Conservation (phyloP, 2,888 invertebrate genomes). For the Priocnemis perturbator region DNA sequence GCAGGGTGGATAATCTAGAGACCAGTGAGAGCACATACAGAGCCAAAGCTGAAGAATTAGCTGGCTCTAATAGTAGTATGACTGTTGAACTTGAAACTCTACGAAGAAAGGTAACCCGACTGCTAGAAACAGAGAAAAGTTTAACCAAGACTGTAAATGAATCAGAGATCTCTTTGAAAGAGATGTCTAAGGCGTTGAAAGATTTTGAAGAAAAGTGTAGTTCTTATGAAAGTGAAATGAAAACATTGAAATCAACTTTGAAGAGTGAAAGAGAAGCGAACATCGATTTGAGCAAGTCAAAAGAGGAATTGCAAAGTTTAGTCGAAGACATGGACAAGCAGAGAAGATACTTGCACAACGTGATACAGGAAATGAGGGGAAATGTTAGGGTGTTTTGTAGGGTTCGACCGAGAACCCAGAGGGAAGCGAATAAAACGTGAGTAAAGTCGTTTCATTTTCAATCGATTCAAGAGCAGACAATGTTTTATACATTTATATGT, state of each 20-base stretch:
- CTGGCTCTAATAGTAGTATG: constrained; percentile 74
- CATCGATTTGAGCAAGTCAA: constrained; percentile 59
- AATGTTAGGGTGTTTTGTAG: constrained; percentile 89
- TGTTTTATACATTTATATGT: background rate
- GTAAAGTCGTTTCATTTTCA: constrained; percentile 9
- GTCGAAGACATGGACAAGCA: constrained; percentile 77
- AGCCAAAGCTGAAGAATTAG: constrained; percentile 55
- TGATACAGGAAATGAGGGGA: constrained; percentile 86
- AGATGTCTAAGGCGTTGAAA: constrained; percentile 52
- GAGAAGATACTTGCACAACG: constrained; percentile 82
- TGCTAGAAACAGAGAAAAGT: constrained; percentile 73
- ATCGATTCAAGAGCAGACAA: too few species aligned
- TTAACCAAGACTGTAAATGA: constrained; percentile 66
- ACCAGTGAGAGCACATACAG: constrained; percentile 49
- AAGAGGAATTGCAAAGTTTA: constrained; percentile 76
- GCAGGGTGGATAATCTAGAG: constrained; percentile 50
- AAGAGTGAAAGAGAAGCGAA: constrained; percentile 48
- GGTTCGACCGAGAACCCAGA: constrained; percentile 82
- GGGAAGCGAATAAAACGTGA: constrained; percentile 77
- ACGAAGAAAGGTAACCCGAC: constrained; percentile 77
- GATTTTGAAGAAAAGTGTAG: constrained; percentile 77
- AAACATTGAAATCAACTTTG: constrained; percentile 65
- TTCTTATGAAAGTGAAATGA: constrained; percentile 67
- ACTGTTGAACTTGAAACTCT: constrained; percentile 79
- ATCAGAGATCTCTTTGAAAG: constrained; percentile 75